These are phyloP conservation scores for Sphenodon punctatus DNA, from an alignment of 2,797 vertebrate genomes.

Conservation along the genomic window DNA sequence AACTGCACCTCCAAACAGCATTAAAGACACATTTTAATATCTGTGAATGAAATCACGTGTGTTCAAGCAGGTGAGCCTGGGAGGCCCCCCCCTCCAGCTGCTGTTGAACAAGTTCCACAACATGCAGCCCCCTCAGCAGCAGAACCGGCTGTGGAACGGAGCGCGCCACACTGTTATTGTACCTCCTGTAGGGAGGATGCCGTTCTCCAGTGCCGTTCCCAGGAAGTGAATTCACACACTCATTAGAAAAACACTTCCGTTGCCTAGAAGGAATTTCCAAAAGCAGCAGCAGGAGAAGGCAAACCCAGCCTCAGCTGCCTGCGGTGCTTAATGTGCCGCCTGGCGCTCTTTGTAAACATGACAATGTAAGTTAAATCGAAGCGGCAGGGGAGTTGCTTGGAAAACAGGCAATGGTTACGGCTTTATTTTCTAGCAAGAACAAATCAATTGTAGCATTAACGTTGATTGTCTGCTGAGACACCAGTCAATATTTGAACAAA, in stretches of 20 bases:
- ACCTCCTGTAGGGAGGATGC: too few species aligned
- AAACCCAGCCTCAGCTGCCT: neutral
- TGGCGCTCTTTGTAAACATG: neutral
- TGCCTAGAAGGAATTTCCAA: neutral
- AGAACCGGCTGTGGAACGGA: too few species aligned
- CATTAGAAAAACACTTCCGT: neutral
- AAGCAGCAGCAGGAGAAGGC: neutral
- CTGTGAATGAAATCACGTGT: too few species aligned
- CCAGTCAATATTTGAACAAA: conserved; percentile 20
- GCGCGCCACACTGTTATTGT: too few species aligned
- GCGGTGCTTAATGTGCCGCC: rapidly evolving
- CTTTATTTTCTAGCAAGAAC: conserved; percentile 13
- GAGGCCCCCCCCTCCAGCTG: too few species aligned
- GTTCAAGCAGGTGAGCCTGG: too few species aligned
- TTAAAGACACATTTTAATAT: too few species aligned
- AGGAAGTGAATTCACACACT: neutral
- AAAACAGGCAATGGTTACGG: neutral
- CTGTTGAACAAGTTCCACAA: too few species aligned
- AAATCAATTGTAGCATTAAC: neutral
- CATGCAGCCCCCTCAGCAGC: too few species aligned
- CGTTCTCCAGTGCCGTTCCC: neutral
- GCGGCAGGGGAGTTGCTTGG: neutral
- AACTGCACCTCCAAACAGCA: too few species aligned
- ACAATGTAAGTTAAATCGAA: neutral
- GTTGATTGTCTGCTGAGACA: neutral